Base-by-base conservation (phyloP, 2,113 vertebrate genomes). In the Melanerpes formicivorus region DNA sequence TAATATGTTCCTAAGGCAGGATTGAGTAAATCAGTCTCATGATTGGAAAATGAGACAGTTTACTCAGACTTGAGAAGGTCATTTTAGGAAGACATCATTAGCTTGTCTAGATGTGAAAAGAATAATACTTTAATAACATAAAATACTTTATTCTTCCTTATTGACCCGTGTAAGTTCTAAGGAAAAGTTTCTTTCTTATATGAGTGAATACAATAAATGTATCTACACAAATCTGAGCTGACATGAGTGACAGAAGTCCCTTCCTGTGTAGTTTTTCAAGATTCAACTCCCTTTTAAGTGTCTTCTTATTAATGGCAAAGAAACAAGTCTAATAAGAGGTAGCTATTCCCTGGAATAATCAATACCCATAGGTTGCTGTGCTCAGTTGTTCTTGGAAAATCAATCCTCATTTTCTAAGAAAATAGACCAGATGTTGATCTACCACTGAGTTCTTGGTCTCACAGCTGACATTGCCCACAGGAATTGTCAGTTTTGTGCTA, bases 401-500 rank as follows among this genome's bases (percentile, higher is more conserved):
- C 64, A 74, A 14, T 55, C 3, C 11, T 77, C 37, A 71, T 94
- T 95, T 94, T 95, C 73, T 84, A 92, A 84, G 86, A 88, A 94
- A 93, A 84, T 18, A 60, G 32, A 74, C 11, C 56, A 67, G 42
- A 34, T 56, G 21, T 17, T 93, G 59, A 48, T 71, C 6, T 64
- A 88, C 22, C 69, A 71, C 15, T 30, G 37, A 59, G 13, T 32
- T 95, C 56, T 84, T 86, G 54, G 18, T 88, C 58, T 88, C 52
- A 2, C 1, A 84, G 78, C 18, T 92, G 81, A 90, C 75, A 67
- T 58, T 85, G 84, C 79, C 81, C 42, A 71, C 25, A 74, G 71
- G 81, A 89, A 77, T 22, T 82, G 59, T 81, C 46, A 79, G 34
- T 65, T 87, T 93, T 79, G 21, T 88, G 21, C 22, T 83, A 80